Evolutionary conservation across 1,140 invertebrate species (phyloP), one percentile per base, ranked within the genome.

Genomic region (Atopsyche davidsoni): DNA sequence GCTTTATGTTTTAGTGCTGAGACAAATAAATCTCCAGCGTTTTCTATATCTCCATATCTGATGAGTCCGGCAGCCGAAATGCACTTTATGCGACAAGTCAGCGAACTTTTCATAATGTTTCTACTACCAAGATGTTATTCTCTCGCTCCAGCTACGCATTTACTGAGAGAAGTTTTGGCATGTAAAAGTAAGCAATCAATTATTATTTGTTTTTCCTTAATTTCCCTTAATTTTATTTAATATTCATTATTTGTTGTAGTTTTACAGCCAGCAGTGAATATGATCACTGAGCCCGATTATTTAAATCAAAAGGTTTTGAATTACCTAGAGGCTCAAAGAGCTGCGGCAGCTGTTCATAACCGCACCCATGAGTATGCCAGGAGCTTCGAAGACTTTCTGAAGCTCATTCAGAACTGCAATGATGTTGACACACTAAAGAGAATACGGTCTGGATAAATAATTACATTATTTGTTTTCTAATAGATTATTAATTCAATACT

Each of bases 311-410:
- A 90, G 65, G 79, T 94, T 45, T 74, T 93, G 36, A 75, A 80
- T 45, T 91, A 91, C 62, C 81, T 95, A 41, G 82, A 89, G 64
- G 79, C 83, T 1, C 82, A 88, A 47, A 79, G 89, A 58, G 78
- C 88, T 44, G 78, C 84, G 3, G 79, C 83, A 35, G 86, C 85
- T 10, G 85, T 90, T 66, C 86, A 87, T 53, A 76, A 82, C 35
- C 80, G 83, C 52, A 89, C 86, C 1, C 91, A 91, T 58, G 86
- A 89, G 54, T 90, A 92, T 67, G 87, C 89, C 0, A 86, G 88
- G 50, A 89, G 85, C 11, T 93, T 91, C 65, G 89, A 95, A 66
- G 89, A 92, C 53, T 92, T 93, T 64, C 79, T 93, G 34, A 80
- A 86, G 51, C 81, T 90, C 61, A 92, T 95, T 40, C 85, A 89